phyloP scores from a whole-genome alignment of 2,113 vertebrate species.

The Camelus bactrianus region DNA sequence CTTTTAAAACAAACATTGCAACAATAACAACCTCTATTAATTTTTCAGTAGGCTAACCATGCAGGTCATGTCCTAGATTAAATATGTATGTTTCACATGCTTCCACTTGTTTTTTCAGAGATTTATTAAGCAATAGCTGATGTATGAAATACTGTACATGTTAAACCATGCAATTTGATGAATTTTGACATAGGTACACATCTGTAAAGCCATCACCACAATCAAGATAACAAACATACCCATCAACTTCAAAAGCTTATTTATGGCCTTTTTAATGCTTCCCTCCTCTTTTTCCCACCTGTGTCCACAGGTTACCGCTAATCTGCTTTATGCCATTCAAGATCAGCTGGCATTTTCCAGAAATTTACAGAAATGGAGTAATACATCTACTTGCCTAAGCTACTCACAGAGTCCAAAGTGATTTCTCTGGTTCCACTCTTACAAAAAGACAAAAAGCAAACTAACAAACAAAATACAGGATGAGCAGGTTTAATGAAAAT shows the following conservation, averaged over 20 bases:
- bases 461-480: background rate
- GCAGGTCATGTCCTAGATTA: background rate
- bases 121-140: background rate
- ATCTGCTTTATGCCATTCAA: background rate
- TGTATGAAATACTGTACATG: background rate
- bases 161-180: background rate
- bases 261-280: background rate
- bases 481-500: background rate
- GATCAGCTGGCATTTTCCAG: background rate
- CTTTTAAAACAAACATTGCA: slow-evolving; percentile 36
- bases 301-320: background rate
- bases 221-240: background rate
- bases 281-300: background rate
- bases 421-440: slow-evolving; percentile 32
- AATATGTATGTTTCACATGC: background rate
- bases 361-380: background rate
- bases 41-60: background rate
- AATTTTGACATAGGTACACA: background rate
- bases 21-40: background rate
- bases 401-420: background rate
- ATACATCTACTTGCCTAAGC: background rate
- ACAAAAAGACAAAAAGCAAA: background rate
- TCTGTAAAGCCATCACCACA: background rate
- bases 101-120: background rate
- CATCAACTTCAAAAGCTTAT: background rate